Evolutionary conservation across 2,113 vertebrate genomes (phyloP).

Genomic region (Callorhinus ursinus): DNA sequence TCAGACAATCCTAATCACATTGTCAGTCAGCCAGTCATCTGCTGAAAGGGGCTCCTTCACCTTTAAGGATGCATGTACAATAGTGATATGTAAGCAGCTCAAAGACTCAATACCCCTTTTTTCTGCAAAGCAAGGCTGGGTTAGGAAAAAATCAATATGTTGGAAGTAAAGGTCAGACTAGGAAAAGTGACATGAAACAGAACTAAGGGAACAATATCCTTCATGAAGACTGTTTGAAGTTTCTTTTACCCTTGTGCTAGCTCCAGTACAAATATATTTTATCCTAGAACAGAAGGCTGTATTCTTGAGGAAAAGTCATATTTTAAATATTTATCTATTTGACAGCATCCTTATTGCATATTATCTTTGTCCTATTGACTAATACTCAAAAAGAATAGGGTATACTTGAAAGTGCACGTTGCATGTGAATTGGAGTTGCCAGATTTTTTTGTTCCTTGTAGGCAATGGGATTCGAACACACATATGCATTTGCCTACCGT

Average conservation of each 20-base stretch:
- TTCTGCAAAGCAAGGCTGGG: conserved; percentile 89
- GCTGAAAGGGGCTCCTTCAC: conserved; percentile 87
- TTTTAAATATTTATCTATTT: conserved; percentile 89
- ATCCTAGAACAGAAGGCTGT: conserved; percentile 80
- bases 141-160: conserved; percentile 91
- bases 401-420: conserved; percentile 61
- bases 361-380: conserved; percentile 83
- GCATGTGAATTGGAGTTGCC: conserved; percentile 68
- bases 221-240: conserved; percentile 88
- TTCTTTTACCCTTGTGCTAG: conserved; percentile 85
- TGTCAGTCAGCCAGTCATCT: conserved; percentile 85
- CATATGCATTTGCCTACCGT: conserved; percentile 85
- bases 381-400: conserved; percentile 76
- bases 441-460: conserved; percentile 77
- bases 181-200: conserved; percentile 90
- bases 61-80: conserved; percentile 87
- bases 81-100: conserved; percentile 89
- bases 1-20: conserved; percentile 86
- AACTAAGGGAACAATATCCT: conserved; percentile 89
- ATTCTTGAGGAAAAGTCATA: conserved; percentile 84
- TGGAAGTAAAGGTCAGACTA: conserved; percentile 89
- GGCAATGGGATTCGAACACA: conserved; percentile 83
- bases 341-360: conserved; percentile 74
- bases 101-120: conserved; percentile 89
- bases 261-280: conserved; percentile 83